Percentiles rank a stretch among this genome's conserved stretches.
These are phyloP conservation scores for Pseudobourletiella spinata DNA, from an alignment of 1,140 invertebrate species.

Conservation along the genomic window DNA sequence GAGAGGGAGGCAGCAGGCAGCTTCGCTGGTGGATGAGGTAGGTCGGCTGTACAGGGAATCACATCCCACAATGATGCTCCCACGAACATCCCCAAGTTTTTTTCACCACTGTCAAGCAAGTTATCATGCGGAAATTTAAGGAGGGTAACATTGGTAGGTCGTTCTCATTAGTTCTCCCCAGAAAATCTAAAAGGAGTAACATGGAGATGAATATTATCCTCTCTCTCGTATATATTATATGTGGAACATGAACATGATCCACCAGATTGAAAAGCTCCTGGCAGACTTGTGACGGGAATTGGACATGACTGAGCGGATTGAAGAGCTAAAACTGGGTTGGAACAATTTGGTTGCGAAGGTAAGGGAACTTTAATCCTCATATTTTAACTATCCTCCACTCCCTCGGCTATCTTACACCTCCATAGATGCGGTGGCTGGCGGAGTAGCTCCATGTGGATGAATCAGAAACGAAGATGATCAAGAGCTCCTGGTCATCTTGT, in stretches of 20 bases:
- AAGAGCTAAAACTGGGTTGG: neutral
- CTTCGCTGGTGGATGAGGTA: conserved; percentile 68
- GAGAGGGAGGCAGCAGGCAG: conserved; percentile 63
- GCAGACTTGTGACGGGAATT: neutral
- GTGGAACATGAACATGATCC: no score
- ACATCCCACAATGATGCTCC: conserved; percentile 60
- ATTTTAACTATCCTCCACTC: no score
- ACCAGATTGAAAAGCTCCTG: no score
- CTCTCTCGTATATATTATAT: no score
- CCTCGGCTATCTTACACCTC: no score
- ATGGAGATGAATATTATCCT: no score
- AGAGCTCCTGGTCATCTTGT: no score
- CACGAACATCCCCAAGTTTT: conserved; percentile 69
- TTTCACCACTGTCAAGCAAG: conserved; percentile 47
- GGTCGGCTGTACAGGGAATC: conserved; percentile 64
- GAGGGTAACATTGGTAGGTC: conserved; percentile 11
- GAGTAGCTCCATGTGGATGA: conserved; percentile 28
- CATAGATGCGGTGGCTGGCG: conserved; percentile 20
- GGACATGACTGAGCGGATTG: neutral
- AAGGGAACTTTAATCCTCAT: no score
- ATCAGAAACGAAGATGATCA: no score
- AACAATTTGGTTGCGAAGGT: neutral
- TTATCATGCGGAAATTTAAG: conserved; percentile 53
- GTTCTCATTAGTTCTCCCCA: no score
- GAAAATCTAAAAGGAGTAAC: no score